Evolutionary conservation across 2,797 vertebrate genomes (phyloP), one percentile per base, ranked within the genome.

Genomic region (Sternotherus odoratus): DNA sequence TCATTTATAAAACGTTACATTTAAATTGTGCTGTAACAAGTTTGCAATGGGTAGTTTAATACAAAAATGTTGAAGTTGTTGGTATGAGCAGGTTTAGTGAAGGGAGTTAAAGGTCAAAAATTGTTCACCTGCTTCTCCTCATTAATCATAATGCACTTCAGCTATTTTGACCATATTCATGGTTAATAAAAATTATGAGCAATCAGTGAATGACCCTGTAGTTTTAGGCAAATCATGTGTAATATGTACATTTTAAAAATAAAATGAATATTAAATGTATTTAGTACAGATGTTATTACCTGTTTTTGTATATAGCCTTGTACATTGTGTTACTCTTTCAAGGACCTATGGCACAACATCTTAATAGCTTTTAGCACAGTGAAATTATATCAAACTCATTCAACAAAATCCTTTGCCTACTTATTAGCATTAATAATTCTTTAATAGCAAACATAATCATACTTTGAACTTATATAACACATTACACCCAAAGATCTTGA

Each of bases 1-100:
- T 90, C 66, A 81, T 91, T 94, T 78, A 93, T 89, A 77, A 91
- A 63, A 17, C n/a, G 60, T 30, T 86, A 86, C n/a, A 43, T 66
- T 60, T 86, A 85, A 93, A 88, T 48, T 83, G 30, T 53, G 9
- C 78, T 79, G 24, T 87, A 95, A 84, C 28, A 90, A 81, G 51
- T 48, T 78, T 49, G 51, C 13, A 93, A 24, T 49, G 1, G 23
- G 11, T 86, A 83, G 85, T 83, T 95, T 84, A 89, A 84, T 72
- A 57, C 51, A 93, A 81, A 94, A 78, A 19, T 16, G 72, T 53
- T 81, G 83, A 49, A 63, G 78, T 49, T 86, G 33, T 43, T 89
- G 53, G 36, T 77, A 60, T 86, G 79, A 74, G 51, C 16, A 69
- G 46, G 6, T 84, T 89, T 93, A 82, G 43, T 33, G 36, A 91